phyloP scores from a whole-genome alignment of 1,140 invertebrate genomes.

The Orchesella cincta region DNA sequence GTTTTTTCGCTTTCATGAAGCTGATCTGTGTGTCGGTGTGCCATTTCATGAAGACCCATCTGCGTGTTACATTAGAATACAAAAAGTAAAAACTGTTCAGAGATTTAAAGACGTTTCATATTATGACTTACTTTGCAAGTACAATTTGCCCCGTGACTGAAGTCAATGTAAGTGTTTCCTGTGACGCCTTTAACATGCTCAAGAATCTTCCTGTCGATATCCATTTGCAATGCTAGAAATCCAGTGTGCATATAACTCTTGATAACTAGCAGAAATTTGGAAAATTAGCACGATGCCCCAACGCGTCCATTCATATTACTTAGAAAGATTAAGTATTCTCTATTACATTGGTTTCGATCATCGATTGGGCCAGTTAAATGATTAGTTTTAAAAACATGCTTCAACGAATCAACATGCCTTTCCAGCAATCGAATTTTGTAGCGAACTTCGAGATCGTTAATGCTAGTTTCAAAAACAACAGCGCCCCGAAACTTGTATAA shows the following conservation, averaged over 20 bases:
- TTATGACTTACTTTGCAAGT: neutral
- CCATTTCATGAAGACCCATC: neutral
- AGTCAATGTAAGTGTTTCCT: neutral
- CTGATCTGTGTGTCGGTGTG: neutral
- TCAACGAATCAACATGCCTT: neutral
- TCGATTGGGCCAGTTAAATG: neutral
- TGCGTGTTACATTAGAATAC: neutral
- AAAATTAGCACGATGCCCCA: too few relatives aligned
- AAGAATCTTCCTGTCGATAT: neutral
- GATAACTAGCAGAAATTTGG: too few relatives aligned
- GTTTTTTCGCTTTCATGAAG: neutral
- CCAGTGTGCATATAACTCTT: neutral
- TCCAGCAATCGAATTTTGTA: constrained; percentile 9
- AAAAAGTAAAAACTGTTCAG: neutral
- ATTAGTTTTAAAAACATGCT: neutral
- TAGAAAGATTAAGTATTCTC: too few relatives aligned
- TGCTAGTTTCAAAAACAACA: neutral
- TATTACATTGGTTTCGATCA: neutral
- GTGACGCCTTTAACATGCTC: neutral
- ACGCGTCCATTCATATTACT: too few relatives aligned
- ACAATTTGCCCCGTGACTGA: neutral
- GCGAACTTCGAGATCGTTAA: neutral
- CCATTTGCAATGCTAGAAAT: neutral
- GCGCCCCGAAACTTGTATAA: neutral
- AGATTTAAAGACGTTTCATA: neutral